Base-by-base conservation (phyloP, 1,140 invertebrate genomes). In the Uloborus diversus region DNA sequence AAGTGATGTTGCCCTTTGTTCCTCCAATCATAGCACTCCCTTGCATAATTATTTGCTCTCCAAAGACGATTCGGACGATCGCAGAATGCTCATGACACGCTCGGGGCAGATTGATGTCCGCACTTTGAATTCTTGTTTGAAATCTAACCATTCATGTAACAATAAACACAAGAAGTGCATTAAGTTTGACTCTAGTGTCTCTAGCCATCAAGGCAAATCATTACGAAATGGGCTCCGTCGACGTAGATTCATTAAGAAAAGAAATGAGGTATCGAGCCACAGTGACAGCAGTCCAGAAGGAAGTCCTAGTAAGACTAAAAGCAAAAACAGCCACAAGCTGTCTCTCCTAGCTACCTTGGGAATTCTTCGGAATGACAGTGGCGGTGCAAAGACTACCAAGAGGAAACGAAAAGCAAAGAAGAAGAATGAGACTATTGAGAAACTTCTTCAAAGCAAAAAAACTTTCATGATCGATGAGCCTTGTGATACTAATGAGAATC, bases 381-480 rank as follows among this genome's bases (percentile, higher is more conserved):
- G 20, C 35, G 17, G 37, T 1, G 13, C 57, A 33, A 75, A 75
- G 35, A 28, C 51, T n/a, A 49, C 37, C 3, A 75, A 75, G 42
- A 37, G 49, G 30, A 69, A 79, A 37, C 35, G 61, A 1, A 71
- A 80, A 42, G 30, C 57, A 4, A 71, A 71, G 33, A 71, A 71
- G 76, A 79, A 79, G 32, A 71, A 65, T 64, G 68, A 80, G 49
- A 71, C 68, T 4, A 47, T 80, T 23, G 61, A 61, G 14, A 73
- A 80, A 33, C 20, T 64, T 7, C 4, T 71, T 5, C 68, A 80
- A 25, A 71, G 68, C 20, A 64, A 69, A 17, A 71, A 73, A 56
- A 80, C 66, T 11, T 80, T 71, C 57, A 61, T 61, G 9, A 71
- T 80, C 20, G 79, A 80, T 56, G 68, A 71, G 30, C 79, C 79